Evolutionary conservation across 1,140 invertebrate species (phyloP), one percentile per base, ranked within the genome.

Genomic region (Globodera rostochiensis): DNA sequence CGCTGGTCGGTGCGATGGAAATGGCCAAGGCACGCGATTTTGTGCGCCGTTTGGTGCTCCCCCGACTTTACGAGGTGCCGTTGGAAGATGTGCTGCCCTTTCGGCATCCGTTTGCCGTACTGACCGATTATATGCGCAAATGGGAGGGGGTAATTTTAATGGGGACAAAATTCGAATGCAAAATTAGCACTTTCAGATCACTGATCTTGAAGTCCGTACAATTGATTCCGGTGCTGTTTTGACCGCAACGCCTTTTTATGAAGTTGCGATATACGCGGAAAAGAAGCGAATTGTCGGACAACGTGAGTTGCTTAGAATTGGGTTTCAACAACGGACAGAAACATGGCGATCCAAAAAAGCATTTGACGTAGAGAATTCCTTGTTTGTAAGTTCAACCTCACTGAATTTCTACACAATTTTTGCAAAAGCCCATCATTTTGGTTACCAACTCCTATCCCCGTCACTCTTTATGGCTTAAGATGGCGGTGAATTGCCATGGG

Each of bases 231-330:
- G 82, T 71, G 87, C 87, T 11, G 78, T 80, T 8, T 49, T 73
- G 57, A 83, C 85, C 36, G 80, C 87, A 11, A 81, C 85, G 69
- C 88, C 87, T 21, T 77, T 87, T 60, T 89, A 86, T 74, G 82
- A 88, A 9, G 86, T 89, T n/a, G 87, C 83, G 36, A 88, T 88
- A 57, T 88, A 85, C 77, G 85, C 79, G 21, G 83, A 88, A 80
- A 80, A 79, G 25, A 70, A 86, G 50, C 45, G 79, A 50, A 79
- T 87, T 69, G 76, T 88, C 60, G 87, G 86, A 57, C 74, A 89
- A 73, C 82, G 87, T 86, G 71, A 85, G 84, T 66, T 64, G 25
- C 50, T 53, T 69, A 7, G 15, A 69, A 66, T 21, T 13, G 2
- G 60, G 60, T 1, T 15, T 66, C n/a, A 13, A 66, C 13, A 3